Evolutionary conservation across 2,797 vertebrate species (phyloP).

Genomic region (Gymnopithys bicolor): DNA sequence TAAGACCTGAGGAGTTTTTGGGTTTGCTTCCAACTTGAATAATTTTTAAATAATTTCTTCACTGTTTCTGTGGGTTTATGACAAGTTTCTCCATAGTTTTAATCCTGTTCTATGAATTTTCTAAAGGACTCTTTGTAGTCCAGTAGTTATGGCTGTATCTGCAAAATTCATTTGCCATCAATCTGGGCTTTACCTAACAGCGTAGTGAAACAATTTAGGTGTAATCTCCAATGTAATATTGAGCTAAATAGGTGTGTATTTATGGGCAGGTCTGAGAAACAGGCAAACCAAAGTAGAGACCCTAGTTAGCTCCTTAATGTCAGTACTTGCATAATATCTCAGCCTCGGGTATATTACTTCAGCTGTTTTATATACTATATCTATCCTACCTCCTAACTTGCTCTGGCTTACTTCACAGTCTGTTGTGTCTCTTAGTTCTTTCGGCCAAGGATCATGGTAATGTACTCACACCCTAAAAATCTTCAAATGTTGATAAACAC

Average conservation of each 20-base stretch:
- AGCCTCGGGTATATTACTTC: not conserved
- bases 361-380: not conserved
- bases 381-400: not conserved
- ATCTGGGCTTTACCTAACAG: not conserved
- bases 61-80: not conserved
- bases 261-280: not conserved
- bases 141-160: not conserved
- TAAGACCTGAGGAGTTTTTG: not conserved
- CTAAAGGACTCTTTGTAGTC: too few relatives aligned
- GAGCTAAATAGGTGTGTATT: not conserved
- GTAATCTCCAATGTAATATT: accelerated
- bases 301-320: not conserved
- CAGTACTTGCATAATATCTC: not conserved
- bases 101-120: not conserved
- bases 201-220: not conserved
- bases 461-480: not conserved
- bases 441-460: not conserved
- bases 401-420: not conserved
- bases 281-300: not conserved
- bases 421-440: not conserved
- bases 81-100: not conserved
- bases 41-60: not conserved
- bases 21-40: not conserved
- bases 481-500: not conserved
- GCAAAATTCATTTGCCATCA: not conserved